Conservation (phyloP, 2,113 vertebrate genomes). For the Coreoperca whiteheadi region DNA sequence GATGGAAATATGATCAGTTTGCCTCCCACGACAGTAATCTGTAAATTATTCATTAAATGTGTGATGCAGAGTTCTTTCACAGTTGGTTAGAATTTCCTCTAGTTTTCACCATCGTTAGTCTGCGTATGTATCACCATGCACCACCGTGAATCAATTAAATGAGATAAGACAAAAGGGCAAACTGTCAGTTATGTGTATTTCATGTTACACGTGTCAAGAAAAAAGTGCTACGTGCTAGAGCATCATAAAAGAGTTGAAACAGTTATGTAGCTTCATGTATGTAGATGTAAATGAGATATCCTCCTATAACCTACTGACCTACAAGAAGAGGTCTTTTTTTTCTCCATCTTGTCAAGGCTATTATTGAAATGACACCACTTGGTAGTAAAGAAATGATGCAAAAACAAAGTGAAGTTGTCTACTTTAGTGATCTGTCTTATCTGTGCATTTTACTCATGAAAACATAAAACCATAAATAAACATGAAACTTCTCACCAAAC, state of each 20-base stretch:
- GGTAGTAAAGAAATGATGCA: background rate
- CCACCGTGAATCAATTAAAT: slow-evolving; percentile 35
- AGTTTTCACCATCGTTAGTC: slow-evolving; percentile 11
- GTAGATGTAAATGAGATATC: background rate
- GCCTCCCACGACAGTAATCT: slow-evolving; percentile 29
- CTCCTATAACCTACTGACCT: slow-evolving; percentile 6
- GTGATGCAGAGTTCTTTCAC: slow-evolving; percentile 30
- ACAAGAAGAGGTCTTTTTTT: background rate
- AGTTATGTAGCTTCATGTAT: background rate
- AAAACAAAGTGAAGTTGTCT: background rate
- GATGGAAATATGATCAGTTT: slow-evolving; percentile 28
- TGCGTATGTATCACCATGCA: slow-evolving; percentile 23
- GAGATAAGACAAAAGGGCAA: slow-evolving; percentile 23
- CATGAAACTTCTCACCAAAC: no score
- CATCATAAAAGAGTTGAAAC: background rate
- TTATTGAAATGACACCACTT: background rate
- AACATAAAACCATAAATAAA: no score
- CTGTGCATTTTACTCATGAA: no score
- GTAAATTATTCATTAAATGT: slow-evolving; percentile 41
- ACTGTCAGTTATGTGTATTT: background rate
- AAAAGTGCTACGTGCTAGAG: background rate
- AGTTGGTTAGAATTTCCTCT: slow-evolving; percentile 31
- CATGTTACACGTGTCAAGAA: slow-evolving; percentile 1
- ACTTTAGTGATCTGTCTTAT: slow-evolving; percentile 10
- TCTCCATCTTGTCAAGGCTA: background rate